Percentiles rank a stretch among this genome's conserved stretches.
Conservation (phyloP, 2,888 invertebrate species). For the Graphium colonna region DNA sequence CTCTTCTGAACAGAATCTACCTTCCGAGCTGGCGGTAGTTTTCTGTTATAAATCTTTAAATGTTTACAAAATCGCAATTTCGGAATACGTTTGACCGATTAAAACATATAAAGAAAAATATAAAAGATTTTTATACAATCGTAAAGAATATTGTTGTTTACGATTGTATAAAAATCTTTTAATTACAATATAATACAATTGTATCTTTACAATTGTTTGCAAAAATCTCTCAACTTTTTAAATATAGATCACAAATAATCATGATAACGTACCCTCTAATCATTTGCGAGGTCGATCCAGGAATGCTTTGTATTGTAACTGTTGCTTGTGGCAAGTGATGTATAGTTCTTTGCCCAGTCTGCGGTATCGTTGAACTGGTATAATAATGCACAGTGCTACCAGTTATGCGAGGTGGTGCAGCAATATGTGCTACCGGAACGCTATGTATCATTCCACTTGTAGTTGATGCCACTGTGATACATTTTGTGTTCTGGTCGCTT, state of each 20-base stretch:
- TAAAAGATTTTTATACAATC: too few relatives aligned
- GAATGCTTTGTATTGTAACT: conserved; percentile 66
- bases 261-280: conserved; percentile 55
- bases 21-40: too few relatives aligned
- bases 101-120: too few relatives aligned
- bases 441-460: conserved; percentile 71
- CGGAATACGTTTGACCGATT: too few relatives aligned
- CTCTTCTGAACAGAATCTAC: too few relatives aligned
- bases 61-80: too few relatives aligned
- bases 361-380: conserved; percentile 34
- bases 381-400: conserved; percentile 56
- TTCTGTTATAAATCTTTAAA: too few relatives aligned
- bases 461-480: conserved; percentile 71
- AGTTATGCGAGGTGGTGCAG: conserved; percentile 56
- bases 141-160: too few relatives aligned
- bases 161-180: too few relatives aligned
- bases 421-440: conserved; percentile 67
- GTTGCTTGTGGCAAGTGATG: conserved; percentile 65
- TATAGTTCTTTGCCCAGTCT: conserved; percentile 43
- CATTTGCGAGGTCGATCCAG: conserved; percentile 61
- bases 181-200: too few relatives aligned
- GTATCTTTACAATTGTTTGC: too few relatives aligned
- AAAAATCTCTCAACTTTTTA: too few relatives aligned
- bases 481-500: conserved; percentile 57
- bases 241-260: not conserved